Base-by-base conservation (phyloP, 2,113 vertebrate genomes). In the Cololabis saira region DNA sequence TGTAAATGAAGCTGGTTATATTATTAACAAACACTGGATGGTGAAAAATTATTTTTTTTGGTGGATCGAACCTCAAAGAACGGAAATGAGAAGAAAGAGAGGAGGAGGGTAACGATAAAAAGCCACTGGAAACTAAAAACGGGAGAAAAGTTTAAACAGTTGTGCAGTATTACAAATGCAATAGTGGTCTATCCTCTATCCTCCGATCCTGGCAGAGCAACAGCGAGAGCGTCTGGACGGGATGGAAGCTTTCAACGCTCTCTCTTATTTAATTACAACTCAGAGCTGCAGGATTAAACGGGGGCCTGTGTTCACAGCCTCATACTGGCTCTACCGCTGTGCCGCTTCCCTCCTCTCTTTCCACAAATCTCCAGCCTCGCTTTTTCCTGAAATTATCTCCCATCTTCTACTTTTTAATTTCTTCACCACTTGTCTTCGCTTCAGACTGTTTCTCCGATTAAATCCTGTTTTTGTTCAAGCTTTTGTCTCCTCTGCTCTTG, bases 121-220 rank as follows among this genome's bases (percentile, higher is more conserved):
- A 37, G 6, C 1, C 33, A 37, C 3, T 37, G 33, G 10, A 37
- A 37, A 37, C 33, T 37, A 73, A 50, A 86, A 76, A 86, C 81
- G 54, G 50, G 72, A 79, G 64, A 82, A 68, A 78, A 74, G 84
- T 92, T 91, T 92, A 92, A 93, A 93, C 90, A 93, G 89, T 93
- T 92, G 91, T 89, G 91, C 80, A 79, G 90, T 82, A 90, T 92
- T 91, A 92, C 90, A 93, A 93, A 93, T 90, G 92, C 93, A 93
- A 93, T 93, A 94, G 92, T 93, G 89, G 83, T 93, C 84, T 84
- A 92, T 88, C 84, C 78, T 84, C 84, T 86, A 90, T 88, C 86
- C 81, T 78, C 85, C 90, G 91, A 92, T 92, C 89, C 92, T 87
- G 88, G 90, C 89, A 91, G 86, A 92, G 85, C 85, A 82, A 89